These are phyloP conservation scores for Oscheius onirici DNA, from an alignment of 2,888 invertebrate species.

Conservation along the genomic window DNA sequence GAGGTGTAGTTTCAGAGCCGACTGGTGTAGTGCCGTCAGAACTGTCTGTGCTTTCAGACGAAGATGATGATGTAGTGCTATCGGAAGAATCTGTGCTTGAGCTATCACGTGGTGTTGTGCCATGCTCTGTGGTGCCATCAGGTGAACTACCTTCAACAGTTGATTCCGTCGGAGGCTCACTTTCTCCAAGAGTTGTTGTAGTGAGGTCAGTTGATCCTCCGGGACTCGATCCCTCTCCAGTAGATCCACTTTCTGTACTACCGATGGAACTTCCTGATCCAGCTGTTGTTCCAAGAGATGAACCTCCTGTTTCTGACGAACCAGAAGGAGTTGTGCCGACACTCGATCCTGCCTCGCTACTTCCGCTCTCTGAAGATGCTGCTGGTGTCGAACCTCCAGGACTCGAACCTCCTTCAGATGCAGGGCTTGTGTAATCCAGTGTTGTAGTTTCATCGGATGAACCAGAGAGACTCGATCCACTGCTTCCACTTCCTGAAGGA, in stretches of 20 bases:
- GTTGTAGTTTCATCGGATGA: not conserved
- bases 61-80: not conserved
- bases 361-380: not conserved
- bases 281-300: not conserved
- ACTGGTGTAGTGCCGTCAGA: not conserved
- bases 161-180: not conserved
- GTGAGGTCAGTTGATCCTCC: not conserved
- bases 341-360: too few relatives aligned
- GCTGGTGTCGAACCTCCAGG: not conserved
- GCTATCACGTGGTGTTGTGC: not conserved
- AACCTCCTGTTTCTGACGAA: not conserved
- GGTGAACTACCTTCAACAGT: not conserved
- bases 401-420: not conserved
- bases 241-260: not conserved
- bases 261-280: not conserved
- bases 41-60: not conserved
- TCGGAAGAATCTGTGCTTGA: not conserved
- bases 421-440: not conserved
- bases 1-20: not conserved
- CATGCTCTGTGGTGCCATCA: not conserved
- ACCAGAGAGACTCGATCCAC: too few relatives aligned
- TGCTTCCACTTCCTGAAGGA: too few relatives aligned
- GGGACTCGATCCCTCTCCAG: not conserved
- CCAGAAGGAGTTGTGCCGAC: not conserved
- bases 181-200: not conserved